Base-by-base conservation (phyloP, 2,797 vertebrate species). In the Poecilia velifera region DNA sequence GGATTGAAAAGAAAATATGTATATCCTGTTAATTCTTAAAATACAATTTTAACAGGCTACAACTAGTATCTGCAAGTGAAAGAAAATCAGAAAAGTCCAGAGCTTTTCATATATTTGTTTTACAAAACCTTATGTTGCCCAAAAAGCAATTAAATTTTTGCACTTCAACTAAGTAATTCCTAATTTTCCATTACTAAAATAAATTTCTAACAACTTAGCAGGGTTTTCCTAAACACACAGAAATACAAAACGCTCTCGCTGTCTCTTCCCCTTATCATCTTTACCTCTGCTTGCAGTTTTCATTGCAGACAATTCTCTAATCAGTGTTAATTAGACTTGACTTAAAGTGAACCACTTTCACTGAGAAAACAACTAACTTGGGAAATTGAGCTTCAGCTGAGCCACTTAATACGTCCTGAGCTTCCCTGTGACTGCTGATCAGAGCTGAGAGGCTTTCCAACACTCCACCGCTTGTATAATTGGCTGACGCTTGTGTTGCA, bases 241-340 rank as follows among this genome's bases (percentile, higher is more conserved):
- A 80, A 68, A 75, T 43, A 79, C 75, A 74, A 51, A 73, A 73
- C 31, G 81, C 71, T 22, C n/a, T 22, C 18, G 1, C 68, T 0
- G 1, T 74, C 62, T 5, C 68, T 34, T 73, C 76, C 73, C 20
- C 70, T 79, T 74, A 85, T 84, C 46, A 13, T 76, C 76, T 76
- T 76, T 46, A 20, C 76, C 77, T 57, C 71, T 70, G 77, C 72
- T 73, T 31, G 1, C 76, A 68, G 76, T 79, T 72, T 80, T 73
- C 12, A 80, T 85, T 16, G 47, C 66, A 53, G 46, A 66, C 77
- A 25, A 53, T 84, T 82, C 77, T 83, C 84, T 72, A 41, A 74
- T 18, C 76, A 68, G 76, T 82, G 82, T 84, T 87, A 91, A 89
- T 90, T 89, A 84, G 82, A 83, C 71, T 78, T 68, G 82, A 84